Evolutionary conservation across 2,888 invertebrate genomes (phyloP), one percentile per base, ranked within the genome.

Genomic region (Tiliacea aurago): DNA sequence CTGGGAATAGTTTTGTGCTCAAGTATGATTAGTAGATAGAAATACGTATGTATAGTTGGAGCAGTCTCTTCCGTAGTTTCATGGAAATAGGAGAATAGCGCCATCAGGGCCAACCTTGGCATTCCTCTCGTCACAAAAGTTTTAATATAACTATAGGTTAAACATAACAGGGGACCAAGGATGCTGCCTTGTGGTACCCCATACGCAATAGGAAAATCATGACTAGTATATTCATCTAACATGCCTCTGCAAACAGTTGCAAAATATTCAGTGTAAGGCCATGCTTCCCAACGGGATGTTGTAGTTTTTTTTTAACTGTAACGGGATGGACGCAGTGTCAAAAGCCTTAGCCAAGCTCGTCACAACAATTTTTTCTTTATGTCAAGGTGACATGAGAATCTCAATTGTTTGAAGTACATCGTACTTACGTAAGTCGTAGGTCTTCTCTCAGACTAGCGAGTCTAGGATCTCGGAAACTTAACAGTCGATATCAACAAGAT

Each of bases 111-210:
- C 18, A 33, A n/a, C 10, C 23, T 58, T 41, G n/a, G n/a, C 18
- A 33, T 43, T 37, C 37, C 1, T 37, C 20, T 47, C 18, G 23
- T 41, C 9, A 33, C 10, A 33, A 71, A 70, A 6, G 4, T 70
- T 33, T 45, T 23, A 47, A 9, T 28, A 18, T 11, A 70, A 53
- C 9, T 72, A 15, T 23, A 18, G 0, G 4, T 23, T 56, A 18
- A 41, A 49, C 59, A 43, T 61, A 47, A 51, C n/a, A 51, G n/a
- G 2, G 15, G n/a, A 61, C 53, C n/a, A 23, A 53, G 10, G 1
- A 61, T 15, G 28, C 13, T 47, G n/a, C 78, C 75, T 59, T 41
- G 33, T 0, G 15, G 28, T 20, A 78, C 15, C 15, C 70, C 41
- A 41, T 13, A 6, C n/a, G 3, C 9, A 41, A 33, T 47, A 13